These are phyloP conservation scores for Miniopterus natalensis DNA, from an alignment of 2,113 vertebrate species.

Conservation along the genomic window DNA sequence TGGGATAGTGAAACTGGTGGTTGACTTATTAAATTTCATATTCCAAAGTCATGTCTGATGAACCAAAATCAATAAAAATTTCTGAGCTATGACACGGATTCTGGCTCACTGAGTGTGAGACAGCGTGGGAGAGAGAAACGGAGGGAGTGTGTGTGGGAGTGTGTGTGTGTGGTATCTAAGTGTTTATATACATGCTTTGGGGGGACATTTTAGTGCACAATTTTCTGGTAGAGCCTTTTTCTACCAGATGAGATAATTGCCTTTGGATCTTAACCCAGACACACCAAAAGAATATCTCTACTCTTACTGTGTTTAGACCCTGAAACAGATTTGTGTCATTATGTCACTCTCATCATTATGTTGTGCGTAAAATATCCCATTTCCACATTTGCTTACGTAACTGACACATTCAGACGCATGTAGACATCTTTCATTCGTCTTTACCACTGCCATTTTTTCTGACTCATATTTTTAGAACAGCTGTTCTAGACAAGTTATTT, in stretches of 20 bases:
- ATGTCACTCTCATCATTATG: not conserved
- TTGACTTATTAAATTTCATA: not conserved
- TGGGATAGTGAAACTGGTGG: not conserved
- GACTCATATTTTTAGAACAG: not conserved
- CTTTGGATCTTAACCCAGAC: not conserved
- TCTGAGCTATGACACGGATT: not conserved
- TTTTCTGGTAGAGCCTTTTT: not conserved
- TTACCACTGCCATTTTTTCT: not conserved
- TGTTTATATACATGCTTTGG: not conserved
- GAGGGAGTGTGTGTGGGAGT: too few relatives aligned
- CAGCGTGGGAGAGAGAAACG: too few relatives aligned
- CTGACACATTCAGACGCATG: not conserved
- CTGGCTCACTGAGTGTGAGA: not conserved
- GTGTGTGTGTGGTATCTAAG: not conserved
- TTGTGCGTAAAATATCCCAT: fast-evolving
- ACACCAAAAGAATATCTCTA: not conserved
- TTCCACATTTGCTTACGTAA: too few relatives aligned
- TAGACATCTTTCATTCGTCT: too few relatives aligned
- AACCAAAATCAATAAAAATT: not conserved
- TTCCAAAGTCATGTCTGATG: not conserved
- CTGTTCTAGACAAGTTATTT: not conserved
- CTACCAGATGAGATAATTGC: not conserved
- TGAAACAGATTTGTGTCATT: not conserved
- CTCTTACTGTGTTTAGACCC: not conserved
- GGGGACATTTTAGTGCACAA: not conserved